Evolutionary conservation across 2,888 invertebrate genomes (phyloP), one percentile per base, ranked within the genome.

Genomic region (Orchestes rusci): DNA sequence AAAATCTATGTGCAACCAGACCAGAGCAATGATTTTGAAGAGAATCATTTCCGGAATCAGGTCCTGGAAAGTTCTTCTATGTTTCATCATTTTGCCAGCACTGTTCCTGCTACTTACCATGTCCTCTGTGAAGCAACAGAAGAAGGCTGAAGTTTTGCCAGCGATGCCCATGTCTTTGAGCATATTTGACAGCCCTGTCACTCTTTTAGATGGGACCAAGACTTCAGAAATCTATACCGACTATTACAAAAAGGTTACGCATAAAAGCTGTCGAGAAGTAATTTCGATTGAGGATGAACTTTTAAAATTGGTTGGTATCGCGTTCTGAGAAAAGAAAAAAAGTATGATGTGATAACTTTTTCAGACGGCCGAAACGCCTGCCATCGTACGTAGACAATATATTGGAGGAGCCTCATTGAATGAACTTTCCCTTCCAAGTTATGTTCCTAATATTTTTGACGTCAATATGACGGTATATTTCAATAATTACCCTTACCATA

Each of bases 401-500:
- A 60, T 82, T 46, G 72, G 72, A 1, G 81, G 79, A 0, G 79
- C 79, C 0, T 73, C 76, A 0, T 72, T 78, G 55, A 55, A 68
- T 2, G 63, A 64, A 1, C 48, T 58, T n/a, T 2, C 13, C 12
- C 10, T n/a, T 3, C 30, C 3, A 42, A 19, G 7, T n/a, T n/a
- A 5, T 5, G 12, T 5, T 10, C 13, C n/a, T 31, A 8, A 8
- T 27, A 2, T 32, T 7, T 42, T 43, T 16, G 34, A 45, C 28
- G 31, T 47, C 2, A 58, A 65, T 0, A 73, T 79, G 3, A 78
- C 71, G 0, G 82, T 79, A 0, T 81, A 82, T 76, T 84, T 86
- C 65, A 89, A 88, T 59, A 86, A 85, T 61, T 82, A 86, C 59
- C 83, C 85, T 0, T 80, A 77, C 57, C 89, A 90, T 61, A 77